phyloP scores from a whole-genome alignment of 2,888 invertebrate species.

The Colletes collaris region DNA sequence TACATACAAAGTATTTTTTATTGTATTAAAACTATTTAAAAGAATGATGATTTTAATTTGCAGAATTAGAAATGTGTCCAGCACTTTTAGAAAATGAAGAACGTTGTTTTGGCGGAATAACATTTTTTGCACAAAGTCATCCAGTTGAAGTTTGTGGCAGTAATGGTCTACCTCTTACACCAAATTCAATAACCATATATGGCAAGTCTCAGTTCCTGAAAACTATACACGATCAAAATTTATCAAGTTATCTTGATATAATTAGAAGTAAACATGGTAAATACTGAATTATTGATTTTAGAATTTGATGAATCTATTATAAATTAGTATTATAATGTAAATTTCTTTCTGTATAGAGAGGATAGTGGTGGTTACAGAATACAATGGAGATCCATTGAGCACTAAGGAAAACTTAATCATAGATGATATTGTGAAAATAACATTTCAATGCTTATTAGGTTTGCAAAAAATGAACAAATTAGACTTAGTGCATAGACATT shows the following conservation, averaged over 20 bases:
- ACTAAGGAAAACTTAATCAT: conserved; percentile 83
- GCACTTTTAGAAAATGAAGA: conserved; percentile 83
- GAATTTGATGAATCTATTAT: conserved; percentile 27
- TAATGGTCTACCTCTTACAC: conserved; percentile 97
- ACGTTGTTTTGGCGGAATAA: conserved; percentile 91
- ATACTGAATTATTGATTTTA: conserved; percentile 33
- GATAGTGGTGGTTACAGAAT: conserved; percentile 92
- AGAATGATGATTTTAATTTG: background rate
- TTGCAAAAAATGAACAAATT: conserved; percentile 89
- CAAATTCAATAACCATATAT: conserved; percentile 97
- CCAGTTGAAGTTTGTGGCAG: conserved; percentile 96
- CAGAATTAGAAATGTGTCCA: conserved; percentile 75
- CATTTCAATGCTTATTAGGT: conserved; percentile 89
- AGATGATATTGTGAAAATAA: conserved; percentile 86
- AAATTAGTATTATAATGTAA: background rate
- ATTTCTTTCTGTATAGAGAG: conserved; percentile 85
- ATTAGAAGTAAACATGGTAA: conserved; percentile 97
- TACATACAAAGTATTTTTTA: background rate
- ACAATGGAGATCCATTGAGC: conserved; percentile 88
- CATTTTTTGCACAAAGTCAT: conserved; percentile 95
- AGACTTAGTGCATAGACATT: conserved; percentile 90
- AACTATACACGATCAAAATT: conserved; percentile 90
- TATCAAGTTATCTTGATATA: conserved; percentile 96
- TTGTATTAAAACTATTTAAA: background rate
- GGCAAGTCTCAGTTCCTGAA: conserved; percentile 94